Conservation (phyloP, 2,888 invertebrate genomes). For the Merodon equestris region DNA sequence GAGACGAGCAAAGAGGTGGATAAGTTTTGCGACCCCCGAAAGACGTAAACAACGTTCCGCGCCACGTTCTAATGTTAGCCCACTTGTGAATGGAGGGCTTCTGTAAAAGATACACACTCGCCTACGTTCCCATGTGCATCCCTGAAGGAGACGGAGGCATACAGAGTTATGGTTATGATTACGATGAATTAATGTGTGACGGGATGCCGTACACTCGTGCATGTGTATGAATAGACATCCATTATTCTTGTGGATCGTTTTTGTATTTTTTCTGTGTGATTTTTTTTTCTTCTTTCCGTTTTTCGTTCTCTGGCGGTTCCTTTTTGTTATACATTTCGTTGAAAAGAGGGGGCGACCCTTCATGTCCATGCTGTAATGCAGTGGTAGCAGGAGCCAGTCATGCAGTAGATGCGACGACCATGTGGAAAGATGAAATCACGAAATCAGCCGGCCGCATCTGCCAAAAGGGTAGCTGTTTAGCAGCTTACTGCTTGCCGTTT, state of each 20-base stretch:
- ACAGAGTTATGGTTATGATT: constrained; percentile 67
- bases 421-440: constrained; percentile 61
- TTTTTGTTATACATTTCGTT: constrained; percentile 17
- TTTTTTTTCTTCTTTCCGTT: constrained; percentile 11
- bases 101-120: background rate
- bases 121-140: background rate
- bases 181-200: constrained; percentile 68
- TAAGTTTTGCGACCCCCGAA: constrained; percentile 54
- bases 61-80: constrained; percentile 45
- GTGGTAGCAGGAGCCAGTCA: constrained; percentile 21
- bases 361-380: constrained; percentile 50
- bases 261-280: constrained; percentile 20
- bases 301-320: constrained; percentile 14
- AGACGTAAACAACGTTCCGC: constrained; percentile 50
- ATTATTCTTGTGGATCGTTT: constrained; percentile 50
- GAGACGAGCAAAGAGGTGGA: constrained; percentile 22
- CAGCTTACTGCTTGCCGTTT: background rate
- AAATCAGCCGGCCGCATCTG: constrained; percentile 61
- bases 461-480: constrained; percentile 37
- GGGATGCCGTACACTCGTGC: constrained; percentile 56
- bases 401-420: constrained; percentile 41
- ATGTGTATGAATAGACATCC: constrained; percentile 49
- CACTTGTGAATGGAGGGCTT: constrained; percentile 56
- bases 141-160: background rate
- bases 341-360: constrained; percentile 20